A percentile compares a stretch with the other conserved stretches of the same genome.
These are phyloP conservation scores for Tuta absoluta DNA, from an alignment of 2,888 invertebrate genomes.

Conservation along the genomic window DNA sequence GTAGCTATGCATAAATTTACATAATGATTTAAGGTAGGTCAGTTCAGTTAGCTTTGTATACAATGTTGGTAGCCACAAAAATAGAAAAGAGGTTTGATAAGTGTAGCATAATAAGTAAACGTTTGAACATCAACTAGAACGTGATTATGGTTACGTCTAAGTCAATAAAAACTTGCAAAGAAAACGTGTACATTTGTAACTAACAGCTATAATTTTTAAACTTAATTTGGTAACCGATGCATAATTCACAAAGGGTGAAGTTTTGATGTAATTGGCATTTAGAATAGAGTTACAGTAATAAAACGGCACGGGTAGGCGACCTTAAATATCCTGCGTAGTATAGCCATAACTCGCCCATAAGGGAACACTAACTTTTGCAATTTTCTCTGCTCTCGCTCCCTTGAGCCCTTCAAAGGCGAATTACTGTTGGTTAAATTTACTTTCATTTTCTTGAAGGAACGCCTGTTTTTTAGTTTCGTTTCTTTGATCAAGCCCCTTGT, in stretches of 20 bases:
- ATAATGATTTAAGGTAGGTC: too few species aligned
- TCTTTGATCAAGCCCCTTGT: slow-evolving; percentile 77
- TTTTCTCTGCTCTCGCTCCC: slow-evolving; percentile 71
- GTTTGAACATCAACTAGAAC: neutral
- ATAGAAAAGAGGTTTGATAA: neutral
- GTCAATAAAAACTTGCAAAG: neutral
- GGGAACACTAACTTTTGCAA: slow-evolving; percentile 77
- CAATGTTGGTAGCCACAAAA: neutral
- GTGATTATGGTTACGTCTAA: slow-evolving; percentile 9
- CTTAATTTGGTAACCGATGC: slow-evolving; percentile 38
- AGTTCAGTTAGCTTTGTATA: too few species aligned
- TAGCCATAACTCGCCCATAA: slow-evolving; percentile 67
- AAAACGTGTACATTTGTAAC: slow-evolving; percentile 30
- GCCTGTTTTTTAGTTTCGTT: slow-evolving; percentile 77
- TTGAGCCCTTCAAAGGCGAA: slow-evolving; percentile 74
- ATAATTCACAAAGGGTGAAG: slow-evolving; percentile 42
- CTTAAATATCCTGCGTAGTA: slow-evolving; percentile 52
- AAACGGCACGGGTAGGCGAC: slow-evolving; percentile 41
- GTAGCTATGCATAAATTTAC: too few species aligned
- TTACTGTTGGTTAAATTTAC: slow-evolving; percentile 78
- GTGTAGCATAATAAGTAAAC: neutral
- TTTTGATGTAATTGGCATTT: slow-evolving; percentile 51
- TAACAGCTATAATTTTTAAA: slow-evolving; percentile 37
- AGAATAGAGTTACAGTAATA: slow-evolving; percentile 48
- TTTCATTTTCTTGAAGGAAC: slow-evolving; percentile 67